Conservation (phyloP, 2,888 invertebrate genomes). For the Steinernema hermaphroditum region DNA sequence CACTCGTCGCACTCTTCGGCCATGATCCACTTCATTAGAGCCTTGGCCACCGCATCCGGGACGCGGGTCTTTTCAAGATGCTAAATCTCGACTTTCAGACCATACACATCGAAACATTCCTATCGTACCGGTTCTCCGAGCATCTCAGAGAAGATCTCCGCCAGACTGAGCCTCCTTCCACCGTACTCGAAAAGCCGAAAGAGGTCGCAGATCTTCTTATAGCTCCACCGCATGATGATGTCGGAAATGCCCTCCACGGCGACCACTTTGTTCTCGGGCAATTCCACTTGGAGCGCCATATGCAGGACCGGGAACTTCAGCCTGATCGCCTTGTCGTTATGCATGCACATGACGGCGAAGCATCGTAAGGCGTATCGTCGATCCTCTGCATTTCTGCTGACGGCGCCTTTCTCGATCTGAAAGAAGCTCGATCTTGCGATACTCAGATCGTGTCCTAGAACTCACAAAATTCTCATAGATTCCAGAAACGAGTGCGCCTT, state of each 20-base stretch:
- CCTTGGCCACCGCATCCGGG: not conserved
- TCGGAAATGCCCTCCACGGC: not conserved
- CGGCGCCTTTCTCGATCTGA: conserved; percentile 1
- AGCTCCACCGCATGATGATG: not conserved
- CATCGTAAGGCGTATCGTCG: not conserved
- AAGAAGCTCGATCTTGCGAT: not conserved
- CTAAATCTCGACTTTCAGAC: not conserved
- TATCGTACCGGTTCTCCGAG: not conserved
- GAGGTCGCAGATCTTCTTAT: not conserved
- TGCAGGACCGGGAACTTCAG: not conserved
- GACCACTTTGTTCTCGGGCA: conserved; percentile 1
- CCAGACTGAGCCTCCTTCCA: not conserved
- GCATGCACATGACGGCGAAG: not conserved
- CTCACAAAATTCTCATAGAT: not conserved
- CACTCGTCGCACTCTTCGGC: not conserved
- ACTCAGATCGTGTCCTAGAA: too few relatives aligned
- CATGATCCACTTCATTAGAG: conserved; percentile 10
- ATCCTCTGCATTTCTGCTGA: not conserved
- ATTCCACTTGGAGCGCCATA: not conserved
- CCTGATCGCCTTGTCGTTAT: not conserved
- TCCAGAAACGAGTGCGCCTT: not conserved
- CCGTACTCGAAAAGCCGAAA: not conserved
- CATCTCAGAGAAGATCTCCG: not conserved
- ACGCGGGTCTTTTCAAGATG: not conserved
- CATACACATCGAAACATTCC: not conserved